Evolutionary conservation across 2,113 vertebrate genomes (phyloP), one percentile per base, ranked within the genome.

Genomic region (Zosterops borbonicus): DNA sequence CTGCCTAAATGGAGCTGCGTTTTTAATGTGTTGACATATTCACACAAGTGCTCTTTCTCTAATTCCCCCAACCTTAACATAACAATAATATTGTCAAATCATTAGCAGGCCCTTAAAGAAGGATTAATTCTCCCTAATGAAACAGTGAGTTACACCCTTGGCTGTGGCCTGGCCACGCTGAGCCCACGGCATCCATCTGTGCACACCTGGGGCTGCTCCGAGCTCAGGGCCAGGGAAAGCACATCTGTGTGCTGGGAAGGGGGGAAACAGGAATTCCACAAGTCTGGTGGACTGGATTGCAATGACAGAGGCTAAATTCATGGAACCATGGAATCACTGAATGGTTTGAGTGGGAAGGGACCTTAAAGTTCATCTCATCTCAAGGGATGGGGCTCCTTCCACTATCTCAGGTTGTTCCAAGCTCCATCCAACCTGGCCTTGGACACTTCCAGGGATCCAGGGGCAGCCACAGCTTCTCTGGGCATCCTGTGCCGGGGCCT

Each of bases 41-140:
- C 91, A 83, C 78, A 94, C 94, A 95, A 96, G 77, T 86, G 69
- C 94, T 95, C 75, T 77, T 95, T 92, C 92, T 95, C 76, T 92
- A 91, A 94, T 91, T 96, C 74, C 39, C 73, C 71, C 84, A 68
- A 50, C 62, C 79, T 91, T 92, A 95, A 83, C 87, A 84, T 90
- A 95, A 95, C 90, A 90, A 91, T 95, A 96, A 95, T 79, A 93
- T 79, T 92, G 94, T 97, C 94, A 88, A 95, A 90, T 95, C 95
- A 93, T 97, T 94, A 97, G 90, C 62, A 59, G 88, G 21, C 41
- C 71, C 92, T 95, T 87, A 95, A 95, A 90, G 88, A 77, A 82
- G 90, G 89, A 95, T 95, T 97, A 95, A 92, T 93, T 92, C 50
- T 87, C 37, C 15, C 53, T 82, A 76, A 88, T 94, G 90, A 92